Conservation (phyloP, 2,113 vertebrate species). For the Arizona elegans region DNA sequence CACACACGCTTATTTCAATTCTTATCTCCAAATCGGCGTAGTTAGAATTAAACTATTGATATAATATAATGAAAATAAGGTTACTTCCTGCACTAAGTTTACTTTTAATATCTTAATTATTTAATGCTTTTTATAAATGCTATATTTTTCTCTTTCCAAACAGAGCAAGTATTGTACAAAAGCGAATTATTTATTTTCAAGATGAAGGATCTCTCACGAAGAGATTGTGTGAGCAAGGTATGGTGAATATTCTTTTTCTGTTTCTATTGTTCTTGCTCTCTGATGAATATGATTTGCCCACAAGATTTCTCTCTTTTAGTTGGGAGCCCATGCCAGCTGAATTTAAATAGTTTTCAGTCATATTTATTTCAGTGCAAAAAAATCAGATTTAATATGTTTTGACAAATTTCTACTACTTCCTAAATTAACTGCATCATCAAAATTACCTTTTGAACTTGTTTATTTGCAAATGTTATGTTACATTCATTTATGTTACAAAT, state of each 20-base stretch:
- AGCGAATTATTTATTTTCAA: constrained; percentile 96
- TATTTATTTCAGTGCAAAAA: not conserved
- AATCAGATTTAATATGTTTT: not conserved
- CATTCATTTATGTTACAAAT: not conserved
- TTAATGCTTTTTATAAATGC: not conserved
- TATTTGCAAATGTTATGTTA: not conserved
- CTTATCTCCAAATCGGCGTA: not conserved
- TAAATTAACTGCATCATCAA: not conserved
- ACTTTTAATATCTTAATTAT: not conserved
- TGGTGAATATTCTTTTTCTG: constrained; percentile 19
- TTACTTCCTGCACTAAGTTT: not conserved
- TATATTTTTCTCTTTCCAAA: constrained; percentile 7
- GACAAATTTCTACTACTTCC: not conserved
- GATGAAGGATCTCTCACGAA: constrained; percentile 94
- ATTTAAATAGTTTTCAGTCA: not conserved
- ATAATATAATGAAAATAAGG: not conserved
- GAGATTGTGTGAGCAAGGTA: constrained; percentile 96
- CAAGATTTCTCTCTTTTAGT: not conserved
- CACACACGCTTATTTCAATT: not conserved
- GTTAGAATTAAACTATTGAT: not conserved
- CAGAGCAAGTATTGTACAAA: constrained; percentile 97
- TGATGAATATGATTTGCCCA: not conserved
- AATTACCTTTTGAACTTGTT: not conserved
- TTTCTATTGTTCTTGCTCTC: not conserved
- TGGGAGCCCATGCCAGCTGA: not conserved